Evolutionary conservation across 1,140 invertebrate genomes (phyloP), one percentile per base, ranked within the genome.

Genomic region (Tigriopus japonicus): DNA sequence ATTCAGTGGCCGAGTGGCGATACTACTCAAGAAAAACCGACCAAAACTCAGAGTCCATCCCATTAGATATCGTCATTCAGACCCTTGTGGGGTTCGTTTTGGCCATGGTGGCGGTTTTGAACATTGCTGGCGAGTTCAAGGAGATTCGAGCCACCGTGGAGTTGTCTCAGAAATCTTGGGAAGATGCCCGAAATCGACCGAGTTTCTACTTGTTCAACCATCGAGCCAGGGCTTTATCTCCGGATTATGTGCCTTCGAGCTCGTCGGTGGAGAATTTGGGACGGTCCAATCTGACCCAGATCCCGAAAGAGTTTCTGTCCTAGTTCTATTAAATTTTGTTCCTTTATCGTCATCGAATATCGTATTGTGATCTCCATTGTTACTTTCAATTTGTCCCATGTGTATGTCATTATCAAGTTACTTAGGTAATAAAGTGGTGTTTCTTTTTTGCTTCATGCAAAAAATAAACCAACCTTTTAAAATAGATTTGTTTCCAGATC

Each of bases 1-100:
- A 61, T 40, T 61, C 59, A 6, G 59, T 49, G 43, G 51, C 59
- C 15, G 59, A 61, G 40, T 61, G 59, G 59, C 17, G 59, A 53
- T 19, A 17, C 13, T 12, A 14, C 13, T 24, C 42, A 9, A 58
- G 43, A 21, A 24, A 61, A 15, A 24, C 19, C 15, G 43, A 53
- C 15, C 58, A 17, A 15, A 6, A 23, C 14, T 3, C 15, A 6
- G 43, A 52, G 14, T 17, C 12, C 17, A 28, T 61, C 23, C 59
- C 59, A 2, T 15, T 58, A n/a, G 59, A 61, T 42, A 61, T 61
- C 21, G 35, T 28, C 14, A 60, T 61, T 12, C 59, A 61, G 28
- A 61, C 59, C 12, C 23, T 61, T 2, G 14, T 55, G 1, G 43
- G 43, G 14, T 40, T 61, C 19, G 1, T 49, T 1, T 21, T 54